phyloP scores from a whole-genome alignment of 1,140 invertebrate genomes.

The Musca vetustissima region DNA sequence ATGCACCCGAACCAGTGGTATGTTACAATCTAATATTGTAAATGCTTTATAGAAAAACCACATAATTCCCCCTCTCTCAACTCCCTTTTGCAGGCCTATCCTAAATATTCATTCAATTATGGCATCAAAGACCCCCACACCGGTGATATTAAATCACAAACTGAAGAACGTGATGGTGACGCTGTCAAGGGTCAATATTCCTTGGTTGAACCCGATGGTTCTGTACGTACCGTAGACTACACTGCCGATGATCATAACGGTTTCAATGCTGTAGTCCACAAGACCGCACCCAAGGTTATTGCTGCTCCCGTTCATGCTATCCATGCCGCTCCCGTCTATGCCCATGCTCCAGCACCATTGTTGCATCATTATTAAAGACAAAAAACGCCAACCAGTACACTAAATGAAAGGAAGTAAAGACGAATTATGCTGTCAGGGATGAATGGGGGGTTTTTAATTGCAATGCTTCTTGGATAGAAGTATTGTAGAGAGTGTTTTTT shows the following conservation, averaged over 20 bases:
- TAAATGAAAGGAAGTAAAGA: constrained; percentile 8
- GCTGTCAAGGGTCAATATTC: constrained; percentile 65
- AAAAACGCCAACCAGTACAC: background rate
- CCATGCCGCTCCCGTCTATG: constrained; percentile 41
- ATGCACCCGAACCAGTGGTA: constrained; percentile 53
- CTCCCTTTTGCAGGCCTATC: constrained; percentile 51
- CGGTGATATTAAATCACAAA: constrained; percentile 67
- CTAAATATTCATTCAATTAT: constrained; percentile 61
- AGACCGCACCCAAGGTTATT: constrained; percentile 54
- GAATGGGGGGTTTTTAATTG: background rate
- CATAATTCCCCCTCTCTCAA: background rate
- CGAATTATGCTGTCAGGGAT: constrained; percentile 14
- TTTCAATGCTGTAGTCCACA: constrained; percentile 59
- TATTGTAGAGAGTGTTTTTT: no score
- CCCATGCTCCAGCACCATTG: constrained; percentile 24
- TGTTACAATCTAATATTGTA: background rate
- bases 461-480: no score
- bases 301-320: constrained; percentile 42
- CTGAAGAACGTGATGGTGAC: constrained; percentile 64
- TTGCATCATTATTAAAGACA: constrained; percentile 26
- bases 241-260: constrained; percentile 71
- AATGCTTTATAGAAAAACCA: background rate
- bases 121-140: constrained; percentile 62
- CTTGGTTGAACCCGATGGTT: constrained; percentile 62
- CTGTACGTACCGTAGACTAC: constrained; percentile 66